Evolutionary conservation across 2,888 invertebrate species (phyloP).

Genomic region (Crematogaster levior): DNA sequence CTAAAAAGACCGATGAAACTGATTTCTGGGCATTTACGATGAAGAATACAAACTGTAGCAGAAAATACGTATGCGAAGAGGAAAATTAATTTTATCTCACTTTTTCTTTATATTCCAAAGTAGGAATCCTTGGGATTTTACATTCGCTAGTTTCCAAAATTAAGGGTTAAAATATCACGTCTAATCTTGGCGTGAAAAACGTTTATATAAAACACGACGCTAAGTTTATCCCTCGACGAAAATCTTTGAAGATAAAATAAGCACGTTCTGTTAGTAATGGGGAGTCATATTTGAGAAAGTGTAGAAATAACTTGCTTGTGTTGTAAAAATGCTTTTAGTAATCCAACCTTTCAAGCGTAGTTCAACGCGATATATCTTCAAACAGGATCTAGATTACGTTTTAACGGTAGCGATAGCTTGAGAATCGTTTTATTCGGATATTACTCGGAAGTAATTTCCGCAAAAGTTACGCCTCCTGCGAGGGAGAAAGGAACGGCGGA

Average conservation of each 20-base stretch:
- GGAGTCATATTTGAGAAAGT: background rate
- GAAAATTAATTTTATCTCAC: background rate
- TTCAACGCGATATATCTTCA: background rate
- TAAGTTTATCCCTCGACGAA: background rate
- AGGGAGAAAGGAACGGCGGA: background rate
- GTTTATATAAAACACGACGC: background rate
- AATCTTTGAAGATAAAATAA: slow-evolving; percentile 10
- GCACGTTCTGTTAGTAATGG: background rate
- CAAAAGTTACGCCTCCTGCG: slow-evolving; percentile 18
- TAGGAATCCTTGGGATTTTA: background rate
- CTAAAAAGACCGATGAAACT: background rate
- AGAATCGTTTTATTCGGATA: slow-evolving; percentile 33
- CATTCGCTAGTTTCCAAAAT: background rate
- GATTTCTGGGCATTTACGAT: background rate
- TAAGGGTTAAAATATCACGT: background rate
- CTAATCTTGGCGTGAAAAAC: background rate
- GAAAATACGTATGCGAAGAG: background rate
- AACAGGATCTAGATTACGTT: background rate
- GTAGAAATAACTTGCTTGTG: background rate
- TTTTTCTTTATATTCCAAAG: background rate
- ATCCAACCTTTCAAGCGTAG: background rate
- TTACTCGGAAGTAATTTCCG: slow-evolving; percentile 23
- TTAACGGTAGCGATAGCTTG: background rate
- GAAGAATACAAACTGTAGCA: background rate
- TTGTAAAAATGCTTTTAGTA: background rate